Evolutionary conservation across 1,140 invertebrate genomes (phyloP).

Genomic region (Bombus polaris): DNA sequence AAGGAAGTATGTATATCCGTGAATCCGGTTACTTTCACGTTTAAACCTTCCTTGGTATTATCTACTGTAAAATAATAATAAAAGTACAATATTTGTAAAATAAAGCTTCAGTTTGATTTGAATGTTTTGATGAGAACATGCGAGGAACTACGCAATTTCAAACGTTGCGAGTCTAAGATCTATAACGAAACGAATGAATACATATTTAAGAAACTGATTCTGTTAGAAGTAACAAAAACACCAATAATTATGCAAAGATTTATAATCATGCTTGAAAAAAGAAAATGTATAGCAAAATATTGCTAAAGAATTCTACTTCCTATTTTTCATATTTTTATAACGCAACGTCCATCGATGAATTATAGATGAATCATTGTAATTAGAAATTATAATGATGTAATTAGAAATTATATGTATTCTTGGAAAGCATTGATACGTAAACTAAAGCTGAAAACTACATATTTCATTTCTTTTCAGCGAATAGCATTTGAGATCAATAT

Average conservation of each 20-base stretch:
- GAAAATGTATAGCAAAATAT: neutral
- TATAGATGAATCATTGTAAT: neutral
- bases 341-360: neutral
- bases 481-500: neutral
- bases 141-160: too few species aligned
- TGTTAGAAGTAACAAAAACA: too few species aligned
- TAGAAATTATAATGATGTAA: neutral
- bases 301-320: neutral
- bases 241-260: too few species aligned
- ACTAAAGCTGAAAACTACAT: neutral
- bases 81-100: neutral
- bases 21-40: slow-evolving; percentile 49
- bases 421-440: too few species aligned
- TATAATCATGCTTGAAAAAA: too few species aligned
- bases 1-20: neutral
- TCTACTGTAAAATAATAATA: neutral
- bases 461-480: neutral
- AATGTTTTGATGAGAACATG: too few species aligned
- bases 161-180: too few species aligned
- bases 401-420: neutral
- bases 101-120: neutral
- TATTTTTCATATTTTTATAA: neutral
- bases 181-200: too few species aligned
- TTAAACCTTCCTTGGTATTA: slow-evolving; percentile 6
- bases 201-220: too few species aligned